Conservation (phyloP, 2,888 invertebrate genomes). For the Papilio elwesi region DNA sequence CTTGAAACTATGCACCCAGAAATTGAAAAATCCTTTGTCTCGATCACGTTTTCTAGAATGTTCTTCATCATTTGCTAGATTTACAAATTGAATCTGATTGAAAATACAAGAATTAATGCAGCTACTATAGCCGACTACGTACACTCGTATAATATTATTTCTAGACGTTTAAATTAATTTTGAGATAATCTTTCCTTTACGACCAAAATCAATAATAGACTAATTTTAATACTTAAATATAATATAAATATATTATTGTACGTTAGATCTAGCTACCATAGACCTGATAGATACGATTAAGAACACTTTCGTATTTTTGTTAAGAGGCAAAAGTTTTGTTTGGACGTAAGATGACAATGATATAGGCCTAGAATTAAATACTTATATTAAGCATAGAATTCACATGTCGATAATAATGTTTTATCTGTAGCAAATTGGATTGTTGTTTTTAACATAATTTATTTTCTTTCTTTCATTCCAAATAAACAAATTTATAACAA, state of each 20-base stretch:
- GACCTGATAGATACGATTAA: conserved; percentile 27
- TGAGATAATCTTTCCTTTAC: conserved; percentile 32
- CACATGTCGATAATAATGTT: conserved; percentile 18
- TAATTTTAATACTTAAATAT: conserved; percentile 15
- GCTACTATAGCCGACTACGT: background rate
- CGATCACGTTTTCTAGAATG: too few relatives aligned
- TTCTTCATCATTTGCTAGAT: too few relatives aligned
- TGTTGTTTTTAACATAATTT: background rate
- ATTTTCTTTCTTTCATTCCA: conserved; percentile 6
- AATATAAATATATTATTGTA: conserved; percentile 4
- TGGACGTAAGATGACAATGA: conserved; percentile 27
- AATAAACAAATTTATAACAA: background rate
- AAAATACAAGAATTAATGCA: background rate
- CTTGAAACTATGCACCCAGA: too few relatives aligned
- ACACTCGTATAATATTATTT: background rate
- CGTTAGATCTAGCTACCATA: conserved; percentile 33
- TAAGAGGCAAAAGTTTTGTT: conserved; percentile 33
- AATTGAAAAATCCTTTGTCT: too few relatives aligned
- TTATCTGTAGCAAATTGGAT: background rate
- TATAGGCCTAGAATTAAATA: conserved; percentile 27
- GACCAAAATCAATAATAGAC: conserved; percentile 35
- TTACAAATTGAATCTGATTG: background rate
- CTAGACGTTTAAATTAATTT: conserved; percentile 10
- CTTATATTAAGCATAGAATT: conserved; percentile 30
- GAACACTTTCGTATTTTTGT: conserved; percentile 31